These are phyloP conservation scores for Radopholus similis DNA, from an alignment of 1,140 invertebrate genomes.

Conservation along the genomic window DNA sequence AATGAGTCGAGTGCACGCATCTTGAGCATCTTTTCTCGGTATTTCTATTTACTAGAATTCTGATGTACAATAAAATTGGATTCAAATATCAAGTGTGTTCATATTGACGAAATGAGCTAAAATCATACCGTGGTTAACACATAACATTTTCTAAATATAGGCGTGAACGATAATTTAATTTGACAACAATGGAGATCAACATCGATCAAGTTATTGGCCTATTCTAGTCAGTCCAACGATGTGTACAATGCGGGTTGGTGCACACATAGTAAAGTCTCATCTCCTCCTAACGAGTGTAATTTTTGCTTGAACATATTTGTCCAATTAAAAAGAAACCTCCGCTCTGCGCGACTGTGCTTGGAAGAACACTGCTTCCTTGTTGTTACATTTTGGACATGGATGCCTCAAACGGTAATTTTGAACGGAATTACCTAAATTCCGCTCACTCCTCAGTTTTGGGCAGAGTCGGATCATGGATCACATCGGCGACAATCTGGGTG, in stretches of 20 bases:
- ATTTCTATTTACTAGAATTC: neutral
- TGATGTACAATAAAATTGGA: neutral
- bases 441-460: conserved; percentile 94
- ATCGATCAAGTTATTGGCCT: neutral
- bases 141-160: neutral
- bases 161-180: neutral
- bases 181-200: neutral
- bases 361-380: conserved; percentile 87
- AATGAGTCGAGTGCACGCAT: conserved; percentile 26
- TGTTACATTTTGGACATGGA: conserved; percentile 88
- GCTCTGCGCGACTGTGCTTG: conserved; percentile 88
- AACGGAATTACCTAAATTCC: no score
- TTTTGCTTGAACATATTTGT: conserved; percentile 17
- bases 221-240: conserved; percentile 90
- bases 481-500: conserved; percentile 94
- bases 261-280: conserved; percentile 99
- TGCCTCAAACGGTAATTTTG: no score
- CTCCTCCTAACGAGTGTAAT: conserved; percentile 76
- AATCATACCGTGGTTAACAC: neutral
- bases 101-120: neutral
- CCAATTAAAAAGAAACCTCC: conserved; percentile 66
- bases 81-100: neutral
- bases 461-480: conserved; percentile 93
- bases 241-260: conserved; percentile 82
- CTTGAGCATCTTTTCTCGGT: neutral